Percentiles rank a stretch among this genome's conserved stretches.
phyloP scores from a whole-genome alignment of 2,888 invertebrate genomes.

The Ornithoptera alexandrae region DNA sequence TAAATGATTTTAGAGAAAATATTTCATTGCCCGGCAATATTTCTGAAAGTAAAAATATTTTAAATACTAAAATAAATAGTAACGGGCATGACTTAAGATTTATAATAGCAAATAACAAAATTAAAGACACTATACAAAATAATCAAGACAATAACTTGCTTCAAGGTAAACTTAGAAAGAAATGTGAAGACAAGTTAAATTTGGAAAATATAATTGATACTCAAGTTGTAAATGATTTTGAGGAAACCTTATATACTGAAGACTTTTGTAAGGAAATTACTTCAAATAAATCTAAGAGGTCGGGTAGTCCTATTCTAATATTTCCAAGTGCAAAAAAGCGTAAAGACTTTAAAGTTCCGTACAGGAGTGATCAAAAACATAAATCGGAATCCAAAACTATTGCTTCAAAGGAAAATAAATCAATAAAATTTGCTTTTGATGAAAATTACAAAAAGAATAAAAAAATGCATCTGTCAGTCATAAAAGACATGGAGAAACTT shows the following conservation, averaged over 20 bases:
- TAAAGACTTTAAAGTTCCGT: conserved; percentile 59
- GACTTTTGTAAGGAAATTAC: conserved; percentile 50
- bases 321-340: conserved; percentile 63
- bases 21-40: no score
- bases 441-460: conserved; percentile 58
- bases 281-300: conserved; percentile 49
- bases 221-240: conserved; percentile 63
- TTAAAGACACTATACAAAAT: conserved; percentile 21
- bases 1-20: neutral
- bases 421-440: conserved; percentile 38
- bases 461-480: conserved; percentile 44
- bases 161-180: conserved; percentile 25
- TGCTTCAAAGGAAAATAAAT: conserved; percentile 14
- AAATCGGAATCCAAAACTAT: neutral
- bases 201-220: conserved; percentile 53
- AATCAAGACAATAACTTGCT: conserved; percentile 20
- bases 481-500: conserved; percentile 32
- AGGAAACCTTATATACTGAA: conserved; percentile 58
- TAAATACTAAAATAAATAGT: neutral
- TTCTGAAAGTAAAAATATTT: no score
- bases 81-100: neutral
- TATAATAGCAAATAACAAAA: conserved; percentile 32
- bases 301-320: conserved; percentile 64
- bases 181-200: conserved; percentile 25
- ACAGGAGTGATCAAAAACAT: conserved; percentile 34